Conservation (phyloP, 2,113 vertebrate species). For the Lasiurus cinereus region DNA sequence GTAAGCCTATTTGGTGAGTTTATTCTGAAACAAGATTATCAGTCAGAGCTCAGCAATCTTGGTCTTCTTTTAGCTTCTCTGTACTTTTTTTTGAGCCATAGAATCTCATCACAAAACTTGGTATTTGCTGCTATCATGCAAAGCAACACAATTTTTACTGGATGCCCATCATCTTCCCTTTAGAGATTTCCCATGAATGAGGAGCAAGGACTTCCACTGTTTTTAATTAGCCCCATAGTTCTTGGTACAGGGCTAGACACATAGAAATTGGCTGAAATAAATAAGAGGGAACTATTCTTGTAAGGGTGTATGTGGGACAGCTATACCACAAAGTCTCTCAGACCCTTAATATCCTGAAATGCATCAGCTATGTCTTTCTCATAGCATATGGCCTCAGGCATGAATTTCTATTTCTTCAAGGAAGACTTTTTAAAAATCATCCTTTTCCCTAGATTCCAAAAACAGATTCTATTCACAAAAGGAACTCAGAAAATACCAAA, state of each 20-base stretch:
- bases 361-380: not conserved
- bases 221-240: not conserved
- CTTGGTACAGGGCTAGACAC: not conserved
- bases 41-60: not conserved
- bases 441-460: not conserved
- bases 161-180: too few species aligned
- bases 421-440: not conserved
- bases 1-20: not conserved
- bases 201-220: not conserved
- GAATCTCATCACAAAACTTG: not conserved
- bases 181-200: not conserved
- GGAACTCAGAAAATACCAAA: not conserved
- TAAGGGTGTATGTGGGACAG: not conserved
- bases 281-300: not conserved
- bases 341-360: not conserved
- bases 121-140: not conserved
- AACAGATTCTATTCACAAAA: slow-evolving; percentile 11
- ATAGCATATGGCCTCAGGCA: not conserved
- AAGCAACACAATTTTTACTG: not conserved
- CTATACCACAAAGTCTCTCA: not conserved
- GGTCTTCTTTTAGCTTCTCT: not conserved
- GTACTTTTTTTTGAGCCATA: not conserved
- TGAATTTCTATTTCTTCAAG: slow-evolving; percentile 34
- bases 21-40: not conserved
- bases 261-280: not conserved